phyloP scores from a whole-genome alignment of 2,888 invertebrate genomes.

The Mongoloraphidia duomilia region DNA sequence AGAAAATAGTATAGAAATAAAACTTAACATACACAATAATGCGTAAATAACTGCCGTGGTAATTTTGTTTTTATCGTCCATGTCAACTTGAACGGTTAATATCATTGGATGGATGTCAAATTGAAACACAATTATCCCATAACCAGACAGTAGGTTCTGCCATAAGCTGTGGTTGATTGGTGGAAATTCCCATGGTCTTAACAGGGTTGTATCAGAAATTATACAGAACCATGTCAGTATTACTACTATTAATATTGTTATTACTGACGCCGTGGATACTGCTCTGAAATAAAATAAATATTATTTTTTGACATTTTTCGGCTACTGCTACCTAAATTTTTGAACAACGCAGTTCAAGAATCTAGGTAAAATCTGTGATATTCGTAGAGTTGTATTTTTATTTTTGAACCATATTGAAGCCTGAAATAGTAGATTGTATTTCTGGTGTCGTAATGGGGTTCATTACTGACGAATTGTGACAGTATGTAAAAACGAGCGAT shows the following conservation, averaged over 20 bases:
- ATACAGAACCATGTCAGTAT: conserved; percentile 52
- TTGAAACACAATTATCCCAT: conserved; percentile 54
- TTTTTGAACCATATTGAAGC: no score
- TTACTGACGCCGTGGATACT: conserved; percentile 48
- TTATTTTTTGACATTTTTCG: background rate
- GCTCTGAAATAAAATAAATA: conserved; percentile 32
- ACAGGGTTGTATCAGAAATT: conserved; percentile 28
- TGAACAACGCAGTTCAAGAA: no score
- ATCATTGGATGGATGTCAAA: conserved; percentile 75
- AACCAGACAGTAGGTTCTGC: conserved; percentile 42
- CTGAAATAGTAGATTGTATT: no score
- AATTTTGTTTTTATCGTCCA: conserved; percentile 63
- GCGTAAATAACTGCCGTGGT: conserved; percentile 55
- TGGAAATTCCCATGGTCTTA: conserved; percentile 24
- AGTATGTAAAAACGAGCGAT: no score
- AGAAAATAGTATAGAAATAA: conserved; percentile 6
- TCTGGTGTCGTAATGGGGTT: no score
- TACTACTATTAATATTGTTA: conserved; percentile 48
- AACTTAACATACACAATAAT: conserved; percentile 41
- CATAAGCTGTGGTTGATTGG: conserved; percentile 29
- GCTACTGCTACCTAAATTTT: no score
- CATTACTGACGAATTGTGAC: no score
- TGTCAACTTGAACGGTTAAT: conserved; percentile 83
- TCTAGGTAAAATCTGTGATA: no score
- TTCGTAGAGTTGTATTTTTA: no score